Evolutionary conservation across 2,888 invertebrate species (phyloP), one percentile per base, ranked within the genome.

Genomic region (Limnephilus rhombicus): DNA sequence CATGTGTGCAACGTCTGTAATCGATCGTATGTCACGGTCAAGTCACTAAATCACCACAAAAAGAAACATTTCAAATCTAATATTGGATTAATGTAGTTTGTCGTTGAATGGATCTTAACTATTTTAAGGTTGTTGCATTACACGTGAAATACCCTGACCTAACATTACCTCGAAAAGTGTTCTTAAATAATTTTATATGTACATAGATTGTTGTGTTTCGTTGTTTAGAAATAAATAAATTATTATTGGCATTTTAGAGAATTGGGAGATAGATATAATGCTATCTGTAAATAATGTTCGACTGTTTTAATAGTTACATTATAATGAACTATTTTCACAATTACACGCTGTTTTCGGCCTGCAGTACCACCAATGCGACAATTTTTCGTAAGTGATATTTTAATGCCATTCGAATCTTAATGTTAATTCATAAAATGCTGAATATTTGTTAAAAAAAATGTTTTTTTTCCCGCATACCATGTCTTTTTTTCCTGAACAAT

Each of bases 41-140:
- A 91, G 88, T 91, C 91, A 3, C 83, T 91, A 31, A 91, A 91
- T 9, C 91, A 91, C 15, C 91, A 91, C n/a, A 91, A 91, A 31
- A 91, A 91, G 83, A 91, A 91, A 83, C 91, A 91, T 83, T 87
- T 87, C 9, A 80, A 41, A 29, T 89, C 45, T n/a, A 89, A 89
- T 41, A 31, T 34, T 37, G 88, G 37, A 37, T 83, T 41, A 9
- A 24, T 68, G n/a, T 24, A 68, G 68, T 68, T 68, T n/a, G 24
- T 68, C 24, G 1, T n/a, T 24, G 5, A 24, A 68, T 7, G 68
- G 7, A 68, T 68, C 24, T 68, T 2, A 24, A n/a, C 9, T n/a
- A 24, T 68, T 68, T 68, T 68, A n/a, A 68, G 7, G 53, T 53
- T 53, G 53, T 45, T 45, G 45, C 45, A 1, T 53, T 53, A 53